These are phyloP conservation scores for Lamellibrachia luymesi DNA, from an alignment of 1,140 invertebrate species.

Conservation along the genomic window DNA sequence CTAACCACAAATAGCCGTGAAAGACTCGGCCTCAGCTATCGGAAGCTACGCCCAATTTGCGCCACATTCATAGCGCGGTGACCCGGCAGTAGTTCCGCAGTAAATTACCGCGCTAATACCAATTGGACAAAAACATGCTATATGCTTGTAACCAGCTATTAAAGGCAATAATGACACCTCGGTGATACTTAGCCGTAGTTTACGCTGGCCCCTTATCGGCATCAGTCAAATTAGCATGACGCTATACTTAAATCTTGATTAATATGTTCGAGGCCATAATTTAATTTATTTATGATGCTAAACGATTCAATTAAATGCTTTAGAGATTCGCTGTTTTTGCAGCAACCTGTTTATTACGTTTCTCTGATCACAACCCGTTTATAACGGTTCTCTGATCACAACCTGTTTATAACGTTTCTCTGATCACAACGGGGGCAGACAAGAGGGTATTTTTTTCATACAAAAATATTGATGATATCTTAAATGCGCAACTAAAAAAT, in stretches of 20 bases:
- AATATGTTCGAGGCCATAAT: not conserved
- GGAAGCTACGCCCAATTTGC: not conserved
- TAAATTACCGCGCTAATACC: not conserved
- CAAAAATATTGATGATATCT: too few relatives aligned
- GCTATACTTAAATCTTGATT: not conserved
- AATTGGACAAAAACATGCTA: slow-evolving; percentile 5
- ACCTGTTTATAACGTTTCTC: too few relatives aligned
- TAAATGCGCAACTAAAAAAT: too few relatives aligned
- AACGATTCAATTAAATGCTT: not conserved
- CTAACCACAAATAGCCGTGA: not conserved
- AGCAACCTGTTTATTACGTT: too few relatives aligned
- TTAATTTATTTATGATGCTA: not conserved
- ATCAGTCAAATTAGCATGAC: not conserved
- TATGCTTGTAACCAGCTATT: not conserved
- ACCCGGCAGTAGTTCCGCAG: not conserved
- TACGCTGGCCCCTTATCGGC: not conserved
- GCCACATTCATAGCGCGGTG: not conserved
- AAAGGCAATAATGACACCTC: not conserved
- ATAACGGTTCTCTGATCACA: too few relatives aligned
- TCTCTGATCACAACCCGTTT: too few relatives aligned
- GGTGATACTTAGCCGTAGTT: not conserved
- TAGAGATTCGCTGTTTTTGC: not conserved
- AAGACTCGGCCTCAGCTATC: not conserved
- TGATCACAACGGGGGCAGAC: too few relatives aligned
- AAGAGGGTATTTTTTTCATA: too few relatives aligned